Evolutionary conservation across 2,797 vertebrate genomes (phyloP), one percentile per base, ranked within the genome.

Genomic region (Zenarchopterus dispar): DNA sequence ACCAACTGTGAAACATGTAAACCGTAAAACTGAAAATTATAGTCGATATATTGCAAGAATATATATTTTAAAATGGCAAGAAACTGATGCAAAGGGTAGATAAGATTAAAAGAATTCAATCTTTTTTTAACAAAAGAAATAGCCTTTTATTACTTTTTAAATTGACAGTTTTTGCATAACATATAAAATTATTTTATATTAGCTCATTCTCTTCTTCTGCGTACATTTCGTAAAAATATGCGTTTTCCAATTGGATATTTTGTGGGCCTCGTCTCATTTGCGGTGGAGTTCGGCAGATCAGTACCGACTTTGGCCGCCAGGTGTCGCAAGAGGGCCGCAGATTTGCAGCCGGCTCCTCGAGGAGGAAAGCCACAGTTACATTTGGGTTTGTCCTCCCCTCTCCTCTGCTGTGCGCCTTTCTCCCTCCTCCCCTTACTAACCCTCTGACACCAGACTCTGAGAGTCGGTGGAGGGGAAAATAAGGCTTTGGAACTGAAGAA

Each of bases 251-350:
- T n/a, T 45, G 28, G n/a, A 9, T 31, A 39, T 78, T 72, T 65
- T 63, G 6, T 36, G 54, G 84, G 82, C 86, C 78, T 85, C 47
- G 18, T 67, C 21, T 68, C 46, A 5, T 78, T 71, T 76, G 45
- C 56, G 67, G 8, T 60, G 46, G 9, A 51, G 50, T 2, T 23
- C 24, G 6, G 21, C 57, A 33, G 19, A 2, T 47, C 22, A 5
- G 44, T 19, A 17, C 6, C 24, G 1, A 1, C 16, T 16, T 19
- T 8, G 17, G 59, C 95, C 96, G 94, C 95, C 91, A 97, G 97
- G 93, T 96, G 96, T 95, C 97, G 95, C 95, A 95, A 93, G 90
- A 95, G 94, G 91, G 95, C 95, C 88, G 91, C 89, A 84, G 80
- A 95, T 94, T 79, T 86, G 36, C 36, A 39, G 36, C 36, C 11